Conservation (phyloP, 2,113 vertebrate species). For the Engystomops pustulosus region DNA sequence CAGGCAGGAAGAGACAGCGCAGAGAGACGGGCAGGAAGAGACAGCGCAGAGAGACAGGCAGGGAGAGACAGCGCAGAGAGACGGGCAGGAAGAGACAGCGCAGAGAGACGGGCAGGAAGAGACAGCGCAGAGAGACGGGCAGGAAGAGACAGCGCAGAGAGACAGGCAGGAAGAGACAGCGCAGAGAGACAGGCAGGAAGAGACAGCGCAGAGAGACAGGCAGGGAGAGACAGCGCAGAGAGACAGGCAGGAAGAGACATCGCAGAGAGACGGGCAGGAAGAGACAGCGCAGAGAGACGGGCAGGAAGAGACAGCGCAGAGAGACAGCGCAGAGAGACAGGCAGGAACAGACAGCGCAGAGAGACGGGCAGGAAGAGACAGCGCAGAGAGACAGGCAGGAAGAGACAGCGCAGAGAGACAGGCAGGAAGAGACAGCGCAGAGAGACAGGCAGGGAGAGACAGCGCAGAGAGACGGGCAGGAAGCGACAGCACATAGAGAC, state of each 20-base stretch:
- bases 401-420: not conserved
- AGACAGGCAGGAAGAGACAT: no score
- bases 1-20: not conserved
- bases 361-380: no score
- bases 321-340: not conserved
- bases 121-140: not conserved
- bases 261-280: not conserved
- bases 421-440: not conserved
- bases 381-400: no score
- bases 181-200: not conserved
- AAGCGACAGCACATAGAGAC: no score
- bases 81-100: not conserved
- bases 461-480: no score
- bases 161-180: not conserved
- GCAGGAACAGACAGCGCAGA: not conserved
- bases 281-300: not conserved
- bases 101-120: not conserved
- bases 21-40: not conserved
- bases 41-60: not conserved
- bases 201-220: not conserved
- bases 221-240: not conserved
- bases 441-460: not conserved
- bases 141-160: not conserved
- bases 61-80: not conserved
- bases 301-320: not conserved